Base-by-base conservation (phyloP, 2,888 invertebrate genomes). In the Sesia bembeciformis region DNA sequence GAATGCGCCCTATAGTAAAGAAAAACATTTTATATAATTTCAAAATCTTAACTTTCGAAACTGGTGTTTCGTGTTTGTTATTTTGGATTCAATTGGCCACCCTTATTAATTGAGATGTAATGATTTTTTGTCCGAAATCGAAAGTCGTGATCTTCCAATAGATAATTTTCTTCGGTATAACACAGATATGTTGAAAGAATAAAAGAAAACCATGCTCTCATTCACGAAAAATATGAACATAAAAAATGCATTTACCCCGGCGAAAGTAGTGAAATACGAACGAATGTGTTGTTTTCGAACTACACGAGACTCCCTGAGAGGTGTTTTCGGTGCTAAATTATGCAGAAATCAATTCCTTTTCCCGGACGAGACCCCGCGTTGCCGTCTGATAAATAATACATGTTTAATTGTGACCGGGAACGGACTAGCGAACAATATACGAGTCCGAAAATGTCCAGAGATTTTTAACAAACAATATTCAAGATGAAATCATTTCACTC, bases 271-370 rank as follows among this genome's bases (percentile, higher is more conserved):
- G 82, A 83, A 86, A 82, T 77, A 81, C 83, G 80, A 81, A 81
- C 76, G 77, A 83, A 86, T 85, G 82, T 81, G 84, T 85, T 85
- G 84, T 83, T 87, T 85, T 81, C 84, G 80, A 79, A 76, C 76
- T 73, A 68, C 72, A 65, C 76, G 76, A 76, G 78, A 52, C 78
- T 79, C 81, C 78, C 78, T 61, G 74, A 68, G 74, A 85, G 81
- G 81, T 82, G 84, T 86, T 87, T 83, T 80, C 78, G 73, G 72
- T 84, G 76, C 74, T 88, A 85, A 89, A 88, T 88, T 87, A 89
- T 89, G 85, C 83, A 89, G 78, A 88, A 85, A 88, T 88, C 88
- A 88, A 89, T 89, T 89, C 81, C 83, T 86, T 85, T 78, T 68
- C 76, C 75, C 80, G 78, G 76, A 75, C 75, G 72, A 68, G 70